Evolutionary conservation across 2,797 vertebrate genomes (phyloP), one percentile per base, ranked within the genome.

Genomic region (Tinamus major): DNA sequence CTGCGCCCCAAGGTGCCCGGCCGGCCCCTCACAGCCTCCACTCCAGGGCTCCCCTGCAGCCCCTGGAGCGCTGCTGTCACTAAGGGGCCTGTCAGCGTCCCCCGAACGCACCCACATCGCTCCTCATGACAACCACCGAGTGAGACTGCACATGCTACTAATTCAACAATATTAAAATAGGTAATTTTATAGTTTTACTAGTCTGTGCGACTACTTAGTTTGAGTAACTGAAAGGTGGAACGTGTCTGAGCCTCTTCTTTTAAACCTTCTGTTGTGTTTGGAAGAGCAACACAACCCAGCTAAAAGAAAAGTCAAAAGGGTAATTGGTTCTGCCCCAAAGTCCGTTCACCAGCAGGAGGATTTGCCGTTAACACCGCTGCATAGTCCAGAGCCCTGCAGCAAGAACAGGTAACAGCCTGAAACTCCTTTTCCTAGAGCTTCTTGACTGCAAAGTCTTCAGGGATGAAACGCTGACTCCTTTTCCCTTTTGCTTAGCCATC

Each of bases 241-340:
- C 85, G 20, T 87, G 75, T 17, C 56, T 20, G 37, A 29, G 91
- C 85, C 75, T 89, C 85, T 79, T 79, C 93, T 87, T 93, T 84
- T 93, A 76, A 85, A 71, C 68, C 44, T 95, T 95, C 87, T 77
- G 72, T 63, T 63, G 79, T 96, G 87, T 84, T 87, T 87, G 78
- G 90, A 96, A 88, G 81, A 90, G 88, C 65, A 92, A 81, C 79
- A 90, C 92, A 97, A 81, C 80, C 85, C 86, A 91, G 62, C 42
- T 95, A 68, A 53, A 91, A 88, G 69, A 56, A 88, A 94, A 82
- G 61, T 85, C 72, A 41, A 70, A 80, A 72, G 62, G 55, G 78
- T 75, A 87, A 87, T 79, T 61, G 86, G 63, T 70, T 90, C 76
- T 93, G 88, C 67, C 89, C 92, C 77, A 35, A 83, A 87, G 33